phyloP scores from a whole-genome alignment of 2,797 vertebrate species.

The Mormyrops attenuatus region DNA sequence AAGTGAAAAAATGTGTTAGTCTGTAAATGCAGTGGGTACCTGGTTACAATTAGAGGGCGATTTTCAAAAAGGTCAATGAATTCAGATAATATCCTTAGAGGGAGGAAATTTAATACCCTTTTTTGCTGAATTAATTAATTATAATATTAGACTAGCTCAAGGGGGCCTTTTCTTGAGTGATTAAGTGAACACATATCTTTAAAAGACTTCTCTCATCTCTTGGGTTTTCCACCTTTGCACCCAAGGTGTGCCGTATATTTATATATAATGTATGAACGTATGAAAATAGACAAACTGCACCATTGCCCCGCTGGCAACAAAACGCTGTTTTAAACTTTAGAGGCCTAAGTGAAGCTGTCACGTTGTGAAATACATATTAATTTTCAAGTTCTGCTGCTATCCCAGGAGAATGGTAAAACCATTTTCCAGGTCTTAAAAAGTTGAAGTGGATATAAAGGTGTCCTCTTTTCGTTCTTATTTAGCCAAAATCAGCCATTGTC shows the following conservation, averaged over 20 bases:
- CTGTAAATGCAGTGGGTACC: conserved; percentile 79
- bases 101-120: conserved; percentile 95
- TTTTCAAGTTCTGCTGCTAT: background rate
- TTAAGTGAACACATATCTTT: conserved; percentile 89
- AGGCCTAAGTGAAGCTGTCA: conserved; percentile 9
- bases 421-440: background rate
- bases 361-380: conserved; percentile 5
- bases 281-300: conserved; percentile 48
- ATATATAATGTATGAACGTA: conserved; percentile 70
- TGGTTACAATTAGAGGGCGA: conserved; percentile 94
- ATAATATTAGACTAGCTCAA: conserved; percentile 97
- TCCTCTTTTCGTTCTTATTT: background rate
- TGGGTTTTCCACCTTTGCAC: conserved; percentile 68
- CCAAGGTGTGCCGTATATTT: conserved; percentile 60
- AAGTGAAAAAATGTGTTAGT: conserved; percentile 82
- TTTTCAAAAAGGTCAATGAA: conserved; percentile 99
- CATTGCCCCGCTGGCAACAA: background rate
- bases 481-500: conserved; percentile 5
- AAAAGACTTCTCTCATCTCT: conserved; percentile 69
- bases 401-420: background rate
- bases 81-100: conserved; percentile 97
- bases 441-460: conserved; percentile 6
- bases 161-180: conserved; percentile 96
- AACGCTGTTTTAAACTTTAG: conserved; percentile 7
- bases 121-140: conserved; percentile 99